A percentile compares a stretch with the other conserved stretches of the same genome.
Conservation (phyloP, 2,888 invertebrate species). For the Allygus modestus region DNA sequence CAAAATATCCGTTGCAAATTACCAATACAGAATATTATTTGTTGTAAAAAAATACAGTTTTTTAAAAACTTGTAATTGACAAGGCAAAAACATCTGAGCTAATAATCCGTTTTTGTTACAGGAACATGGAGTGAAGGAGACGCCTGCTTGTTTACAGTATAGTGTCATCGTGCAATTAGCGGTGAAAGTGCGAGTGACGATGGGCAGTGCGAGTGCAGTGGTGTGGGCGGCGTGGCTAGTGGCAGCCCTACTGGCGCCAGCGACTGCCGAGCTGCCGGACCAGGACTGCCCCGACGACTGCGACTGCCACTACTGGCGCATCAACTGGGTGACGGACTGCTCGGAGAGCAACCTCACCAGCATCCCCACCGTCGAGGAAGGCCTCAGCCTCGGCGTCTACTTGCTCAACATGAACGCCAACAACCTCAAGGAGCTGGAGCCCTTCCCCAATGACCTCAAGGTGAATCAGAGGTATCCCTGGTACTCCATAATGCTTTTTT, state of each 20-base stretch:
- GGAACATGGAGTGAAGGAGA: constrained; percentile 13
- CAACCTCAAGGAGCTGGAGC: constrained; percentile 78
- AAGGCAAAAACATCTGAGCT: no score
- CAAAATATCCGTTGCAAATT: no score
- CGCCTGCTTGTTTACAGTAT: background rate
- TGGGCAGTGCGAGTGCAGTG: background rate
- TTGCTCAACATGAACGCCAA: constrained; percentile 85
- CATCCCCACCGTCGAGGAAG: constrained; percentile 80
- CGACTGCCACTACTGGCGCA: constrained; percentile 86
- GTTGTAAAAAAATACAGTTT: no score
- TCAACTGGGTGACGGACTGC: constrained; percentile 88
- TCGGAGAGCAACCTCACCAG: constrained; percentile 85
- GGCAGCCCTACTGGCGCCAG: constrained; percentile 55
- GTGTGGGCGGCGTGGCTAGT: constrained; percentile 22
- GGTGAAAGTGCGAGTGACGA: background rate
- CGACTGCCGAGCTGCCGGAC: constrained; percentile 64
- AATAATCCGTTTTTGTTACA: background rate
- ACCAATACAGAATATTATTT: no score
- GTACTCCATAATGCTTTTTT: constrained; percentile 72
- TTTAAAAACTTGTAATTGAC: no score
- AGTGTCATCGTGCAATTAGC: background rate
- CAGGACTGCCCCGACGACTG: constrained; percentile 86
- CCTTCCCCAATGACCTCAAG: constrained; percentile 83
- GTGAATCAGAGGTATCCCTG: no score
- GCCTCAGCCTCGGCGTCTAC: constrained; percentile 84